Evolutionary conservation across 2,797 vertebrate species (phyloP), one percentile per base, ranked within the genome.

Genomic region (Tapirus indicus): DNA sequence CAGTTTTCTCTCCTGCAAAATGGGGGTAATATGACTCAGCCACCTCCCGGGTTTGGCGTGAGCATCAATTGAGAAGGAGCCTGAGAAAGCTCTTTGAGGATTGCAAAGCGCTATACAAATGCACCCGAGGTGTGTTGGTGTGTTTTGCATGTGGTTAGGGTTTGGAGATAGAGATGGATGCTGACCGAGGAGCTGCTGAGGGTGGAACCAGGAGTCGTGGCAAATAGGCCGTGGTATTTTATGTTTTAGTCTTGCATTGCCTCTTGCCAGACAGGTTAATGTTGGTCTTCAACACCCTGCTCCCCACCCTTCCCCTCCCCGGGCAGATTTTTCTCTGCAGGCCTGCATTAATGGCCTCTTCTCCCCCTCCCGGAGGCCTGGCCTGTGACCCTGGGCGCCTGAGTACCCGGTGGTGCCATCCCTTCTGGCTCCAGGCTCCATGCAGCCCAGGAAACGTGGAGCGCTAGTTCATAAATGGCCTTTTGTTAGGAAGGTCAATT

Each of bases 401-500:
- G 47, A 29, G 68, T 25, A 4, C 72, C 38, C 49, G 6, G 52
- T 0, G 0, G 75, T n/a, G 77, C 88, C 83, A 83, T 96, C 95
- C 75, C 93, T 96, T 84, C 92, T 66, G 52, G 60, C 94, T 74
- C 2, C 20, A 83, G 93, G 71, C 96, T 92, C 71, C 56, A 6
- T 17, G 29, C 66, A n/a, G 96, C 94, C 86, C 32, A 11, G 91
- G 78, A 66, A 97, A 79, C 23, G n/a, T 1, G 52, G 91, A 96
- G 93, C 54, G 92, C 97, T 96, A 79, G 95, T 97, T 97, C 97
- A 98, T 97, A 98, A 97, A 97, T 92, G 97, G 97, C 96, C 97
- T 98, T 98, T 98, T 97, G 97, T 98, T 97, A 97, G 96, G 97
- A 96, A 98, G 97, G 97, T 98, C 98, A 98, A 98, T 97, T 97